phyloP scores from a whole-genome alignment of 2,888 invertebrate genomes.

The Epinotia nisella region DNA sequence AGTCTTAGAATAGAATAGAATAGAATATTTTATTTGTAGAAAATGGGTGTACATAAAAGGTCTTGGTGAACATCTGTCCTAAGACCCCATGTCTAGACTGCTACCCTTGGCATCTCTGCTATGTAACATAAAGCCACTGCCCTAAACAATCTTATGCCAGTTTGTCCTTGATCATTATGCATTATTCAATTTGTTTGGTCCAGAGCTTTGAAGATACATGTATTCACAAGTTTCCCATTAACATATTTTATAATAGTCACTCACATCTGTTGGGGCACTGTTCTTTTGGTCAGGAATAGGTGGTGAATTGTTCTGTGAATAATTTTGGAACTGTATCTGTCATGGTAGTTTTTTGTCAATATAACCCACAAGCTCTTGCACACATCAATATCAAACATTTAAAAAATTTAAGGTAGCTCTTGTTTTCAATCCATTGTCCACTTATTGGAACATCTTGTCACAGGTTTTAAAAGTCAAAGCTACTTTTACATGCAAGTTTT shows the following conservation, averaged over 20 bases:
- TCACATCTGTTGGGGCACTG: not conserved
- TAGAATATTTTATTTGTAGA: too few relatives aligned
- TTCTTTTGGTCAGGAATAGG: not conserved
- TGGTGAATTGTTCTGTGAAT: not conserved
- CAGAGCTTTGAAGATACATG: slow-evolving; percentile 1
- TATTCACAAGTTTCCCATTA: slow-evolving; percentile 1
- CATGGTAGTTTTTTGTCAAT: not conserved
- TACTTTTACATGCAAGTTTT: not conserved
- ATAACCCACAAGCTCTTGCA: not conserved
- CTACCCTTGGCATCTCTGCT: slow-evolving; percentile 13
- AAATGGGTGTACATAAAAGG: too few relatives aligned
- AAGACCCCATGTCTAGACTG: slow-evolving; percentile 27
- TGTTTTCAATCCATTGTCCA: not conserved
- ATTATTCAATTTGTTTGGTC: slow-evolving; percentile 21
- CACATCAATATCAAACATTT: not conserved
- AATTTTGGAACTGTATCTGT: not conserved
- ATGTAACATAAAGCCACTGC: slow-evolving; percentile 26
- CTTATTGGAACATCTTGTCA: not conserved
- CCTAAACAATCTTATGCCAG: slow-evolving; percentile 24
- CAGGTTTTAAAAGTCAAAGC: not conserved
- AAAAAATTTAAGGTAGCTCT: not conserved
- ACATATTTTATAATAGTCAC: slow-evolving; percentile 8
- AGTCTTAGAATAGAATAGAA: too few relatives aligned
- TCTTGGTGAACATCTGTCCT: slow-evolving; percentile 14
- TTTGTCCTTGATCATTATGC: slow-evolving; percentile 18